Conservation (phyloP, 2,888 invertebrate genomes). For the Erebia epiphron region DNA sequence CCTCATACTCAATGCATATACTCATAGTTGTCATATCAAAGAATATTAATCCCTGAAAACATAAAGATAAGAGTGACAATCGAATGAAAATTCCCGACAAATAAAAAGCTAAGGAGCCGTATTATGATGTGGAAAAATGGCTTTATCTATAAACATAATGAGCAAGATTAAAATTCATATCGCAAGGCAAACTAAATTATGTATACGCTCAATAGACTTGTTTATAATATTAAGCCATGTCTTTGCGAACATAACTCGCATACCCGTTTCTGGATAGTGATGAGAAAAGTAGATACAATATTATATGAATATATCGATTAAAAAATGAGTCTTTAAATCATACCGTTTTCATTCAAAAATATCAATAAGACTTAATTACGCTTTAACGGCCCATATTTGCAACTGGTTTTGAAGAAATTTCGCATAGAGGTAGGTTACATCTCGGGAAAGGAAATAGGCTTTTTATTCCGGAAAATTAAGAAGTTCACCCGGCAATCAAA, state of each 20-base stretch:
- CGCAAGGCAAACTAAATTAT: constrained; percentile 49
- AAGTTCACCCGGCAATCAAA: background rate
- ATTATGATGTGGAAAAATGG: constrained; percentile 27
- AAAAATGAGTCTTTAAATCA: background rate
- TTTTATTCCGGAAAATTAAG: too few species aligned
- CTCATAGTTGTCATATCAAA: background rate
- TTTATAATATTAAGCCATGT: constrained; percentile 62
- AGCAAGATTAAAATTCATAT: constrained; percentile 40
- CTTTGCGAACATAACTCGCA: constrained; percentile 58
- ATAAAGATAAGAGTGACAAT: background rate
- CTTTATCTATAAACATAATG: constrained; percentile 34
- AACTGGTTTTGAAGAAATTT: too few species aligned
- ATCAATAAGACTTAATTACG: too few species aligned
- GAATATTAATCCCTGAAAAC: background rate
- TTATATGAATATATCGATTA: constrained; percentile 1
- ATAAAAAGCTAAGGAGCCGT: constrained; percentile 17
- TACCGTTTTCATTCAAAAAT: too few species aligned
- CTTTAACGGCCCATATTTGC: too few species aligned
- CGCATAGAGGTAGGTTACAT: too few species aligned
- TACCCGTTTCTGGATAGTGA: constrained; percentile 49
- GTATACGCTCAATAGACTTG: constrained; percentile 55
- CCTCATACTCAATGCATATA: constrained; percentile 9
- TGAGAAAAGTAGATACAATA: constrained; percentile 31
- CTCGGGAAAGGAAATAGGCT: too few species aligned
- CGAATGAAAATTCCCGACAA: background rate